Base-by-base conservation (phyloP, 2,797 vertebrate species). In the Ficedula albicollis region DNA sequence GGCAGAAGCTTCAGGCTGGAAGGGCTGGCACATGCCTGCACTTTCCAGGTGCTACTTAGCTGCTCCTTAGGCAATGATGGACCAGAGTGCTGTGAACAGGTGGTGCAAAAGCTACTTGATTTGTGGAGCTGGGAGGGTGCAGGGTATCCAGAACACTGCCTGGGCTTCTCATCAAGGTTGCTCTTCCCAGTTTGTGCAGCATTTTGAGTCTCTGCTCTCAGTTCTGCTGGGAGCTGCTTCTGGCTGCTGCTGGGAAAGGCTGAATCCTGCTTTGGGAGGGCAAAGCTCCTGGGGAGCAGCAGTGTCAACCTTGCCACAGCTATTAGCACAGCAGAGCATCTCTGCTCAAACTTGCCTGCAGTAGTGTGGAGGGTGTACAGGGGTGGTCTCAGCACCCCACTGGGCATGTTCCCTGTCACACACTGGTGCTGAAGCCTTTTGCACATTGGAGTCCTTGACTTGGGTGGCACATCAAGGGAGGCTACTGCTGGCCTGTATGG, bases 81-180 rank as follows among this genome's bases (percentile, higher is more conserved):
- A 14, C 41, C 2, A 1, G 43, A 56, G 55, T 0, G 2, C 58
- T 68, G 22, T 27, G 74, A 81, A 15, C 16, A 36, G 30, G 2
- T n/a, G 15, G 25, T 77, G 44, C 23, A 39, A 29, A 55, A 72
- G 15, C 2, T 2, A 15, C 46, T 62, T 4, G 5, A 21, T 66
- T 32, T 39, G 7, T 58, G 51, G 43, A 68, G 29, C 73, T 73
- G 46, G 51, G 49, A 44, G n/a, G 19, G 14, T 15, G 16, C 38
- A 66, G 34, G 27, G 18, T 32, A n/a, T 21, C 17, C 21, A 11
- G n/a, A 32, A 51, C 7, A 1, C 39, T 78, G 27, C n/a, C 41
- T 3, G 2, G 22, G 4, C 74, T 74, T n/a, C n/a, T 70, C 0
- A 0, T 56, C 4, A 0, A 67, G 22, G 11, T 38, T 75, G 43